These are phyloP conservation scores for Tetropium fuscum DNA, from an alignment of 2,888 invertebrate genomes.

Conservation along the genomic window DNA sequence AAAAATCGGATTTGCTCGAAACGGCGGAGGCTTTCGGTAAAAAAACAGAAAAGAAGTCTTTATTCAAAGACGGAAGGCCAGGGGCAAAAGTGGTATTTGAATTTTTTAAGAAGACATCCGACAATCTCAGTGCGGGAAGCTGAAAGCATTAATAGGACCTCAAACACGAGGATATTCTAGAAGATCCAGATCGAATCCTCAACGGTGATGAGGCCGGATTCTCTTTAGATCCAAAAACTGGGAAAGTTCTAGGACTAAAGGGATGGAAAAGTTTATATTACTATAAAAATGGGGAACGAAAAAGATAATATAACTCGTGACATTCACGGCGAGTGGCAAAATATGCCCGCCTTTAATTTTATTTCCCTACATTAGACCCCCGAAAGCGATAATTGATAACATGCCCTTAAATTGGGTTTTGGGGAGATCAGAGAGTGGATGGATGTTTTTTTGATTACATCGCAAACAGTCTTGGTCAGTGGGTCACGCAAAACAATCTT, in stretches of 20 bases:
- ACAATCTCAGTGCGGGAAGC: not conserved
- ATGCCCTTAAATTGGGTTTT: slow-evolving; percentile 38
- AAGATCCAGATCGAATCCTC: slow-evolving; percentile 24
- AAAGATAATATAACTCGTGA: slow-evolving; percentile 41
- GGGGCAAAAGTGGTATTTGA: slow-evolving; percentile 14
- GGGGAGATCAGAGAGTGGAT: slow-evolving; percentile 46
- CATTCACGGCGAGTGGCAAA: slow-evolving; percentile 36
- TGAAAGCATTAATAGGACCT: slow-evolving; percentile 3
- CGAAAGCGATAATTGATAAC: slow-evolving; percentile 31
- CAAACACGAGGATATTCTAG: slow-evolving; percentile 17
- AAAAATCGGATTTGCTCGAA: slow-evolving; percentile 20
- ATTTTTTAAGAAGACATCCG: slow-evolving; percentile 1
- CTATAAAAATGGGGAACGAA: slow-evolving; percentile 26
- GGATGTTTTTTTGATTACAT: slow-evolving; percentile 50
- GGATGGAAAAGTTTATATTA: slow-evolving; percentile 30
- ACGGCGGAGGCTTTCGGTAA: not conserved
- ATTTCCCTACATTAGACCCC: slow-evolving; percentile 34
- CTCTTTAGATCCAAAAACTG: slow-evolving; percentile 44
- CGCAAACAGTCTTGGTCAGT: slow-evolving; percentile 38
- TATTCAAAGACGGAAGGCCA: slow-evolving; percentile 17
- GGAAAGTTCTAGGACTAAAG: slow-evolving; percentile 31
- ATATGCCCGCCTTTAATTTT: too few species aligned
- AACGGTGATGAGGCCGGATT: slow-evolving; percentile 29
- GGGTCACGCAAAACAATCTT: slow-evolving; percentile 37
- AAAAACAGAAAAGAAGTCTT: slow-evolving; percentile 1